Base-by-base conservation (phyloP, 2,888 invertebrate genomes). In the Helicoverpa assulta region DNA sequence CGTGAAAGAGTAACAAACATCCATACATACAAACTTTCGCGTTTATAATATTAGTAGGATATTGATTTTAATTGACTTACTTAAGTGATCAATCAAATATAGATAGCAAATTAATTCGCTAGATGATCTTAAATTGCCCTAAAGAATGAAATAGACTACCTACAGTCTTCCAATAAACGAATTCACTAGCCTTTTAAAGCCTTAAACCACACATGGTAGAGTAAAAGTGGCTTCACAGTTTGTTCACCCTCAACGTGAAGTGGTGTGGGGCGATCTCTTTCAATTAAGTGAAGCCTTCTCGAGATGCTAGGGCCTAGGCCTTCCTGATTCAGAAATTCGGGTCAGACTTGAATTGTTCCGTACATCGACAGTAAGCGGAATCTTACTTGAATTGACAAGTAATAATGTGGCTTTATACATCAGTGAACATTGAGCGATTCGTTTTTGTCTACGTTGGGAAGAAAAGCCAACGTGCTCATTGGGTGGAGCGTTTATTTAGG, bases 251-350 rank as follows among this genome's bases (percentile, higher is more conserved):
- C 86, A 75, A 89, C 86, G 85, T 89, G 86, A 73, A 79, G 89
- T 89, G 79, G 88, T 90, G 85, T 83, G 86, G 86, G 82, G 81
- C 89, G 93, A 93, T 94, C 93, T 93, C 92, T 94, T 94, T 93
- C 94, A 94, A 94, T 94, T 94, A 94, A 92, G 89, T 92, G 82
- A 85, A 93, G 93, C 85, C 86, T 87, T 80, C 92, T 93, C 82
- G 65, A 87, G 84, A 84, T 85, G 77, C 85, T 80, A 76, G 78
- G 73, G 26, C 26, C 26, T 26, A 26, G 26, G 26, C 78, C 76
- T 81, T 80, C 72, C 80, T 86, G 78, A 80, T 86, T 83, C 84
- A 84, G 78, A 85, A 86, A 88, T 88, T 86, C 81, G 85, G 89
- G 86, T 86, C 86, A 85, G 80, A 76, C 76, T 82, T 85, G 77